Conservation (phyloP, 2,113 vertebrate genomes). For the Gulo gulo region DNA sequence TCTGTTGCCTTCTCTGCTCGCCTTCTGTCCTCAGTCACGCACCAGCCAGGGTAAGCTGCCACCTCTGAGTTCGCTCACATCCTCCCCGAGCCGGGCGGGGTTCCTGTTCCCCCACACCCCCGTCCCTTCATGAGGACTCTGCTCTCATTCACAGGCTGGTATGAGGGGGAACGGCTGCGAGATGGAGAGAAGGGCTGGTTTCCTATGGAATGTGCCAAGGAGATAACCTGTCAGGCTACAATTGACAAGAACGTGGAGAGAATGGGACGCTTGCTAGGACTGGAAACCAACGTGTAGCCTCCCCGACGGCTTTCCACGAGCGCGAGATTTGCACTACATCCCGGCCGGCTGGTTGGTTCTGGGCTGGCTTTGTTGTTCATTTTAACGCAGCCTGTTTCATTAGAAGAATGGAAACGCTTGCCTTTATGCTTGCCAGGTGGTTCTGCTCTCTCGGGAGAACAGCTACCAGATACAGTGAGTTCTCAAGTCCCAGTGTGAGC, state of each 20-base stretch:
- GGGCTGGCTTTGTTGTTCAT: not conserved
- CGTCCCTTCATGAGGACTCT: not conserved
- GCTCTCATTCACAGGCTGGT: conserved; percentile 89
- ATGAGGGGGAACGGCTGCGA: conserved; percentile 93
- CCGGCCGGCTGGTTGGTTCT: not conserved
- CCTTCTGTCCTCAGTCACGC: fast-evolving
- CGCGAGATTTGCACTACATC: conserved; percentile 63
- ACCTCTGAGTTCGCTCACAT: not conserved
- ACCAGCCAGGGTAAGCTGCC: not conserved
- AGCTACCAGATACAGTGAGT: not conserved
- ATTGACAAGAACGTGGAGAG: conserved; percentile 96
- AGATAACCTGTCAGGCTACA: conserved; percentile 93
- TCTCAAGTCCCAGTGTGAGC: not conserved
- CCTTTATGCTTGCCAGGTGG: not conserved
- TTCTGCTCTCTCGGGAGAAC: not conserved
- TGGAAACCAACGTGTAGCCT: conserved; percentile 94
- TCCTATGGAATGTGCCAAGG: conserved; percentile 90
- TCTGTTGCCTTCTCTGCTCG: not conserved
- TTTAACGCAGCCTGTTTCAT: not conserved
- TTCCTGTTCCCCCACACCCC: no score
- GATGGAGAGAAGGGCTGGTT: conserved; percentile 96
- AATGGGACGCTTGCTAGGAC: conserved; percentile 94
- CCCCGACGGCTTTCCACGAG: fast-evolving
- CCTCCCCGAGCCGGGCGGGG: not conserved
- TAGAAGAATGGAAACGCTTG: not conserved